phyloP scores from a whole-genome alignment of 2,888 invertebrate genomes.

The Bhutanitis thaidina region DNA sequence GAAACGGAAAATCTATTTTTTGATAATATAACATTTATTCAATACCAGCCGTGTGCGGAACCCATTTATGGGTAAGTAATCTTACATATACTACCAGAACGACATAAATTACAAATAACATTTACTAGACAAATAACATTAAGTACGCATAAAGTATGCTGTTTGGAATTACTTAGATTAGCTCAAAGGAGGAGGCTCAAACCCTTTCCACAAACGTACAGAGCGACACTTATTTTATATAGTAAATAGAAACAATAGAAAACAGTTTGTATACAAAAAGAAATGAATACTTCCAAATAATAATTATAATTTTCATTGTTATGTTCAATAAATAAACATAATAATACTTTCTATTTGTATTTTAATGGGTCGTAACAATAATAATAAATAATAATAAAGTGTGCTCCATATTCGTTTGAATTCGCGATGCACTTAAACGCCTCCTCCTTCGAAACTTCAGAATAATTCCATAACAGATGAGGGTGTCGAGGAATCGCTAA shows the following conservation, averaged over 20 bases:
- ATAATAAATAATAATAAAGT: constrained; percentile 2
- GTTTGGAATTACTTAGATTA: neutral
- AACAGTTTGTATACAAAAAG: neutral
- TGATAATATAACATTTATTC: too few species aligned
- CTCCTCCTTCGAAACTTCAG: constrained; percentile 57
- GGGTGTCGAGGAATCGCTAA: constrained; percentile 45
- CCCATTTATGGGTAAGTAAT: too few species aligned
- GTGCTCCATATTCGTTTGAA: constrained; percentile 20
- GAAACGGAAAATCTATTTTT: too few species aligned
- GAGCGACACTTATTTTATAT: constrained; percentile 1
- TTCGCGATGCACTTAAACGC: constrained; percentile 33
- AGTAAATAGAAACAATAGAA: neutral
- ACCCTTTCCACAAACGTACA: neutral
- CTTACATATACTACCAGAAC: too few species aligned
- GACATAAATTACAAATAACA: neutral
- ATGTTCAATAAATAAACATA: too few species aligned
- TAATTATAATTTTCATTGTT: too few species aligned
- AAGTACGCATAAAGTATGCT: neutral
- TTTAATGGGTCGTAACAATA: too few species aligned
- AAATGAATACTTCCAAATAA: too few species aligned
- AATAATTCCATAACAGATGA: constrained; percentile 65
- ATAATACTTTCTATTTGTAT: too few species aligned
- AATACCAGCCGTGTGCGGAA: too few species aligned
- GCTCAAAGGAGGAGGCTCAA: constrained; percentile 9
- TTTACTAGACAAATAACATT: neutral